Evolutionary conservation across 2,888 invertebrate species (phyloP).

Genomic region (Tenthredo scrophulariae): DNA sequence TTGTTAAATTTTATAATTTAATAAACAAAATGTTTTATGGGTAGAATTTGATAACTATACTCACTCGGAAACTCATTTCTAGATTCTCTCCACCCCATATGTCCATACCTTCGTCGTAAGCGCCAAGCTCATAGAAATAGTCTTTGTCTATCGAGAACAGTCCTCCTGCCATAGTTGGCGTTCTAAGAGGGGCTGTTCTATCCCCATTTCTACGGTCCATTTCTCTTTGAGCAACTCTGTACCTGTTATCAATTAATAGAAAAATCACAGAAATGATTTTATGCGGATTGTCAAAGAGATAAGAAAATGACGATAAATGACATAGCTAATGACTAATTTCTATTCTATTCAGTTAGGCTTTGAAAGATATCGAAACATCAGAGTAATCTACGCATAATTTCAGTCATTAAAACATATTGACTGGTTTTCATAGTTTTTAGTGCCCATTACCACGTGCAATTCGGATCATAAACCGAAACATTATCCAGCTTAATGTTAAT

Average conservation of each 20-base stretch:
- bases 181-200: conserved; percentile 93
- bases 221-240: conserved; percentile 98
- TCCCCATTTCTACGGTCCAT: conserved; percentile 96
- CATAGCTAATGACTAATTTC: background rate
- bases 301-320: background rate
- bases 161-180: conserved; percentile 99
- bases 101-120: conserved; percentile 99
- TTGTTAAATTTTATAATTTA: conserved; percentile 47
- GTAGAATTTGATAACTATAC: conserved; percentile 63
- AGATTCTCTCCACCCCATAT: conserved; percentile 99
- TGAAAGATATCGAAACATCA: conserved; percentile 10
- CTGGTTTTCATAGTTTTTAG: background rate
- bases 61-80: conserved; percentile 96
- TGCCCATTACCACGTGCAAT: background rate
- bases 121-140: conserved; percentile 98
- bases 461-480: background rate
- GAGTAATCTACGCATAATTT: background rate
- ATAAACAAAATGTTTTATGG: background rate
- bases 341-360: background rate
- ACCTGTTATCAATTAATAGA: conserved; percentile 81
- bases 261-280: background rate
- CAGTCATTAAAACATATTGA: background rate
- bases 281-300: too few species aligned
- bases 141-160: conserved; percentile 96
- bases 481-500: background rate